These are phyloP conservation scores for Nothoprocta perdicaria DNA, from an alignment of 2,113 vertebrate species.

Conservation along the genomic window DNA sequence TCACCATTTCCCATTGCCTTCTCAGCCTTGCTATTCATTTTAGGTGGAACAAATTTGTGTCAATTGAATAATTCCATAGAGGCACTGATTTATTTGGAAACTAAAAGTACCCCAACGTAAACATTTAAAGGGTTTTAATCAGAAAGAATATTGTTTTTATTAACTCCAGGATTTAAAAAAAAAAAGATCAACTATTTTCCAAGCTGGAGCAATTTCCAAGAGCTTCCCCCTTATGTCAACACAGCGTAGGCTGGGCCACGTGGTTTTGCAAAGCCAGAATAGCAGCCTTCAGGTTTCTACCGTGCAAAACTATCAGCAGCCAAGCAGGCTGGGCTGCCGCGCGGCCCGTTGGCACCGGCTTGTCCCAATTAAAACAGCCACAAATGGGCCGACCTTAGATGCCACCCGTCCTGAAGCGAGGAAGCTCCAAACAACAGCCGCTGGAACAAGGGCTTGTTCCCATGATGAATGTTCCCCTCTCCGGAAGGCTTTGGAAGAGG, in stretches of 20 bases:
- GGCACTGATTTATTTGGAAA: slow-evolving; percentile 33
- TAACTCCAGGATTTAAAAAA: neutral
- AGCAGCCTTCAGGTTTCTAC: neutral
- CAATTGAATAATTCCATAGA: slow-evolving; percentile 47
- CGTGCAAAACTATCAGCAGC: neutral
- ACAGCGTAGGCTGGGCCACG: neutral
- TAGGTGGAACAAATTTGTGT: slow-evolving; percentile 53
- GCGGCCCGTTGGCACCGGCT: neutral
- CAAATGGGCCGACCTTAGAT: neutral
- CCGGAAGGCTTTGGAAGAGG: neutral
- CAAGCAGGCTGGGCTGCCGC: neutral
- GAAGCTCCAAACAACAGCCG: neutral
- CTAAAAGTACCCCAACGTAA: slow-evolving; percentile 32
- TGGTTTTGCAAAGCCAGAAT: neutral
- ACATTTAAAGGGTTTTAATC: slow-evolving; percentile 2
- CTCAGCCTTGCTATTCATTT: slow-evolving; percentile 50
- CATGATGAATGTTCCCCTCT: neutral
- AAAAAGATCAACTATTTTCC: neutral
- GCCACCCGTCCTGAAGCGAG: rapidly evolving
- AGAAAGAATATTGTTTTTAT: neutral
- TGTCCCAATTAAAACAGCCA: neutral
- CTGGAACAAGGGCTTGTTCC: neutral
- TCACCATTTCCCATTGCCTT: slow-evolving; percentile 56
- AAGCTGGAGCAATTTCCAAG: neutral
- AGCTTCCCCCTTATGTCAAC: neutral